Evolutionary conservation across 2,113 vertebrate species (phyloP), one percentile per base, ranked within the genome.

Genomic region (Lathamus discolor): DNA sequence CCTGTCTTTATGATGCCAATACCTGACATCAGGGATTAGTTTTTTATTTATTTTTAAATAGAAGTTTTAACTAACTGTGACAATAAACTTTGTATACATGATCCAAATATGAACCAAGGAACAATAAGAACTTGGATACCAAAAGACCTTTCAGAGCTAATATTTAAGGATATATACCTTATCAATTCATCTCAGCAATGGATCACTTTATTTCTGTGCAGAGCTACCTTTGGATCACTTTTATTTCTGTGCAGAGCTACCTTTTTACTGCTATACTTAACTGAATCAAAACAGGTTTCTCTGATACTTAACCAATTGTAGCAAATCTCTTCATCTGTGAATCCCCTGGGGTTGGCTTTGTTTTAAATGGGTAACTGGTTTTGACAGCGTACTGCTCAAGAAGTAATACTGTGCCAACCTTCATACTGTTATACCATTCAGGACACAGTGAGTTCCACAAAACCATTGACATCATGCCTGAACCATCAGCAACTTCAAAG

Each of bases 401-500:
- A 57, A 99, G 98, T 31, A 99, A 93, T 83, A 99, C 98, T 0
- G 98, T 98, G 92, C 99, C 99, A 66, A 99, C 97, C 13, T 96
- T 97, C 72, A 99, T 86, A 39, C 97, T 98, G 95, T 98, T 98
- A 92, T 99, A 99, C 98, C 99, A 99, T n/a, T 99, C 97, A 8
- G 97, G 98, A 97, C 99, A 99, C 46, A 99, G 88, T 5, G 98
- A 97, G 29, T 99, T 99, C 99, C 99, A 99, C 78, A 99, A 96
- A 93, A 99, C 99, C 68, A 99, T 96, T 6, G 99, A 98, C 98
- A 99, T 98, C 54, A 98, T 98, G 70, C 99, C 99, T 51, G 98
- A 99, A 95, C 98, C 97, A 97, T 99, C 99, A 76, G 99, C 99
- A 64, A 99, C 98, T 97, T 99, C 99, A 95, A 99, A 98, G 95